Base-by-base conservation (phyloP, 2,113 vertebrate genomes). In the Tychaedon coryphoeus region DNA sequence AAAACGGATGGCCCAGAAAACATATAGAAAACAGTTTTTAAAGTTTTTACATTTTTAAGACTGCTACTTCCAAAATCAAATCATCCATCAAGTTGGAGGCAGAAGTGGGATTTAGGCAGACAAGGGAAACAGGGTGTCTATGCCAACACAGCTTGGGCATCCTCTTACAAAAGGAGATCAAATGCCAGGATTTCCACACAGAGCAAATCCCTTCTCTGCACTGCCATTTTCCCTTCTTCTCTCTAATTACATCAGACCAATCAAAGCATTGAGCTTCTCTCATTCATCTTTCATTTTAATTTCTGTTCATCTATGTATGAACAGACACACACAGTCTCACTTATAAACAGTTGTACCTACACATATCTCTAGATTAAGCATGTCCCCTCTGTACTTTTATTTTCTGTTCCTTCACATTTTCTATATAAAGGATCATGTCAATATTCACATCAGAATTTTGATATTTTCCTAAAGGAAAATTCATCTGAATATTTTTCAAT, bases 71-170 rank as follows among this genome's bases (percentile, higher is more conserved):
- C 40, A 62, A 86, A 93, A 70, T 67, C 40, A 53, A n/a, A 42
- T 86, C 15, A 40, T 50, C 10, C 43, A 80, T 50, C 34, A 83
- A 67, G n/a, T 0, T 70, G 33, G 9, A 50, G 43, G 48, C 53
- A 91, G 36, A 78, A 71, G 18, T 38, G 33, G 58, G 38, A 76
- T 65, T 84, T 26, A 82, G 66, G 33, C 29, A 65, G 47, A 28
- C 0, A 1, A 0, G 0, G 54, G 38, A 88, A 50, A 33, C 11
- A 45, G 24, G 14, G 8, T 45, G n/a, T 31, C 8, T 15, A 3
- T n/a, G n/a, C 20, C n/a, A 31, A 62, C 61, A 58, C 33, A 82
- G 19, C 29, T 50, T 75, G 77, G 42, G 33, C 42, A 54, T 33
- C 14, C 69, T 58, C 74, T 69, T 62, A 38, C 19, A 70, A 61